These are phyloP conservation scores for Lepus oiostolus DNA, from an alignment of 2,797 vertebrate genomes.

Conservation along the genomic window DNA sequence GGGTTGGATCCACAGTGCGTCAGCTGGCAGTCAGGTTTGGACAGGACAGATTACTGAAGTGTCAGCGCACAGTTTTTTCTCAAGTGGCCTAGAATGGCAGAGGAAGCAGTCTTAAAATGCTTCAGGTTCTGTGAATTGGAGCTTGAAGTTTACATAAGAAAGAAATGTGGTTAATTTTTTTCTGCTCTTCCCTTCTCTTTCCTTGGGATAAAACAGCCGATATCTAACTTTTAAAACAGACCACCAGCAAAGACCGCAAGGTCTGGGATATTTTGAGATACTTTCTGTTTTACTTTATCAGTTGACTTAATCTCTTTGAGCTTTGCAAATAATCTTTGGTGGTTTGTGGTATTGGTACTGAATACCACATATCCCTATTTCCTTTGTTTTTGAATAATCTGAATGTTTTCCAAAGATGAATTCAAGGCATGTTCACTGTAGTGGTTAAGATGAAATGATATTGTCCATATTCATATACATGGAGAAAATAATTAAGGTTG, in stretches of 20 bases:
- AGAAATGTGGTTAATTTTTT: neutral
- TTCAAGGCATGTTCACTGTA: neutral
- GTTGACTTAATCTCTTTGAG: neutral
- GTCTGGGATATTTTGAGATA: neutral
- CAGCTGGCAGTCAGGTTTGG: neutral
- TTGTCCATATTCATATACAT: neutral
- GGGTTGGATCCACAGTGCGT: neutral
- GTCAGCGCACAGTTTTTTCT: neutral
- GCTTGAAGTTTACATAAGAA: neutral
- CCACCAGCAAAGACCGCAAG: neutral
- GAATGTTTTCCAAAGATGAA: neutral
- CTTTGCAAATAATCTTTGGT: constrained; percentile 5
- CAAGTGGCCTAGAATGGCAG: neutral
- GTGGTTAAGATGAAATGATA: neutral
- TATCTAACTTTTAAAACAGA: neutral
- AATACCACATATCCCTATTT: neutral
- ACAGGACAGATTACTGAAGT: neutral
- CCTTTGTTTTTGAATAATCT: constrained; percentile 17
- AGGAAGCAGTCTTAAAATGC: neutral
- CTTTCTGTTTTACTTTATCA: constrained; percentile 48
- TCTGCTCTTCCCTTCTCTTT: neutral
- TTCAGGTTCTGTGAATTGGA: neutral
- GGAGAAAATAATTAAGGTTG: constrained; percentile 11
- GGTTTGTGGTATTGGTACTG: neutral
- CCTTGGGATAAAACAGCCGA: neutral